Evolutionary conservation across 2,888 invertebrate genomes (phyloP).

Genomic region (Cyclophora punctaria): DNA sequence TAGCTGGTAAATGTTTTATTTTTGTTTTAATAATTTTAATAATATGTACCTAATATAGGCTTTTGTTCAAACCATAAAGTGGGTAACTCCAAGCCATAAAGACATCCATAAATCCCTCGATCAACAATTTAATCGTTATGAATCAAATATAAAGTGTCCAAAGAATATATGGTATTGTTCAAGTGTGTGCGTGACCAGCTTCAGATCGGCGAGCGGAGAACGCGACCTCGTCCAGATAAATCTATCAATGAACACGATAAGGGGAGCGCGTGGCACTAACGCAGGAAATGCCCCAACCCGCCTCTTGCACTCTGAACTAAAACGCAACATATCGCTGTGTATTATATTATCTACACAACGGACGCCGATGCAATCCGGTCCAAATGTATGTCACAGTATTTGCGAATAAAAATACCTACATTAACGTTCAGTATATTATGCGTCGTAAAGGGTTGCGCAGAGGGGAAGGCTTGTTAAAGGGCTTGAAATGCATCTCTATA

Average conservation of each 20-base stretch:
- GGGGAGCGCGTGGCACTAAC: conserved; percentile 60
- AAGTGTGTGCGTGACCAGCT: conserved; percentile 32
- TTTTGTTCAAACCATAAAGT: too few species aligned
- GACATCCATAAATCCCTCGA: too few species aligned
- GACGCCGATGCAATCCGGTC: conserved; percentile 12
- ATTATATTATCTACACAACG: conserved; percentile 21
- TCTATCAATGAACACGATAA: conserved; percentile 72
- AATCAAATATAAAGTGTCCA: too few species aligned
- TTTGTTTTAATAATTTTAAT: too few species aligned
- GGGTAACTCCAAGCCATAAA: too few species aligned
- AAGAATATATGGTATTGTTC: conserved; percentile 4
- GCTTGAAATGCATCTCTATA: neutral
- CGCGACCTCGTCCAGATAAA: conserved; percentile 68
- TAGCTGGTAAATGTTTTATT: too few species aligned
- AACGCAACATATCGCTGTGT: conserved; percentile 31
- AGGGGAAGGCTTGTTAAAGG: neutral
- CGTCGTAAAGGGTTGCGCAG: too few species aligned
- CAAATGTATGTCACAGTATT: conserved; percentile 13
- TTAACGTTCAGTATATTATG: neutral
- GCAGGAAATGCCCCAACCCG: conserved; percentile 58
- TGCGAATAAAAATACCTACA: neutral
- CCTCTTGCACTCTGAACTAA: conserved; percentile 49
- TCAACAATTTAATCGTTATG: too few species aligned
- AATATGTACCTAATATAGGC: too few species aligned
- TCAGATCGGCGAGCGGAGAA: conserved; percentile 25